phyloP scores from a whole-genome alignment of 1,140 invertebrate species.

The Pachyrhynchus sulphureomaculatus region DNA sequence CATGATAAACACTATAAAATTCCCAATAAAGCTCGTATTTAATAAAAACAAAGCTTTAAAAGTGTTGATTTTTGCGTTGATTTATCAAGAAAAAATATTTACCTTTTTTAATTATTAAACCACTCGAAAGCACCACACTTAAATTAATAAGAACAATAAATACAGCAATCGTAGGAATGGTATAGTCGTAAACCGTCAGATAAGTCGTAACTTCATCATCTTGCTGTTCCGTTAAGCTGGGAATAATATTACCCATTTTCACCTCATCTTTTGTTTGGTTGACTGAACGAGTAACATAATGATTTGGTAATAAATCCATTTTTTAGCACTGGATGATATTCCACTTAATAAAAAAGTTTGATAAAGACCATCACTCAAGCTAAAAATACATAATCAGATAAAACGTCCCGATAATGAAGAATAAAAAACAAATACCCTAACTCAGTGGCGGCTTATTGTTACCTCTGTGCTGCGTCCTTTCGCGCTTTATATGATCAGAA shows the following conservation, averaged over 20 bases:
- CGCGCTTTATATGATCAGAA: too few species aligned
- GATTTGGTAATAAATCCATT: slow-evolving; percentile 14
- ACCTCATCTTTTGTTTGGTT: not conserved
- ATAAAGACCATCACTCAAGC: slow-evolving; percentile 20
- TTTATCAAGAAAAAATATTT: too few species aligned
- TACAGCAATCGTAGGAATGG: slow-evolving; percentile 51
- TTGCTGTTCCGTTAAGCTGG: not conserved
- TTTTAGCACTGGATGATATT: slow-evolving; percentile 6
- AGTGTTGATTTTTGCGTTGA: too few species aligned
- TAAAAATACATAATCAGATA: slow-evolving; percentile 16
- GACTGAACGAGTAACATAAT: slow-evolving; percentile 11
- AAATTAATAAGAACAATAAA: slow-evolving; percentile 58
- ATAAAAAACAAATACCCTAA: not conserved
- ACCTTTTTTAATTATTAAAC: slow-evolving; percentile 59
- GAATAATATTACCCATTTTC: slow-evolving; percentile 14
- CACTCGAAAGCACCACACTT: slow-evolving; percentile 59
- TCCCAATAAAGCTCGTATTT: too few species aligned
- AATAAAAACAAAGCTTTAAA: too few species aligned
- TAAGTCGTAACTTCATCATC: slow-evolving; percentile 29
- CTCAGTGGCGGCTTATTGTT: too few species aligned
- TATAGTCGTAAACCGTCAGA: slow-evolving; percentile 45
- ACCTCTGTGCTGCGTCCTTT: too few species aligned
- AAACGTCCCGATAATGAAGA: slow-evolving; percentile 5
- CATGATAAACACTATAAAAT: too few species aligned
- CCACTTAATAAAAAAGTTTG: slow-evolving; percentile 14